A percentile compares a stretch with the other conserved stretches of the same genome.
phyloP scores from a whole-genome alignment of 92 coral and sea anemone genomes.

The Epizoanthus rinbou region DNA sequence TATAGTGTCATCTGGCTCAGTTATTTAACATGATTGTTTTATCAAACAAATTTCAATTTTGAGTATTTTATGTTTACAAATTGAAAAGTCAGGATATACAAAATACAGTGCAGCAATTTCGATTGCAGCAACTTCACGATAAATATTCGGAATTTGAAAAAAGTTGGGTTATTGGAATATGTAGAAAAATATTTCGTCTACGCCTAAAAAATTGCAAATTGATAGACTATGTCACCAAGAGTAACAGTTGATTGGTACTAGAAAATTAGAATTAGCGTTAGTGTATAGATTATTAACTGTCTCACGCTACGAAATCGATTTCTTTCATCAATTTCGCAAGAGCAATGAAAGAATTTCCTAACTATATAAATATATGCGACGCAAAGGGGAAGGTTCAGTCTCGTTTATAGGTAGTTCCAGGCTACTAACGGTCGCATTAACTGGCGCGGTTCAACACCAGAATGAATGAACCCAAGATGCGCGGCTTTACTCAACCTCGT shows the following conservation, averaged over 20 bases:
- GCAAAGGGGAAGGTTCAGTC: too few relatives aligned
- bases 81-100: background rate
- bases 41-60: background rate
- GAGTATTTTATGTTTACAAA: background rate
- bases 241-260: background rate
- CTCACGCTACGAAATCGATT: too few relatives aligned
- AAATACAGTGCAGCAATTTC: background rate
- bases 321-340: background rate
- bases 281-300: background rate
- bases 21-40: background rate
- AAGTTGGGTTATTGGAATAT: background rate
- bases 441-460: too few relatives aligned
- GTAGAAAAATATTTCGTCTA: conserved; percentile 29
- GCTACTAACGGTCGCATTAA: too few relatives aligned
- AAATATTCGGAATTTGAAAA: conserved; percentile 2
- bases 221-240: background rate
- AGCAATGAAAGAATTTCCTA: too few relatives aligned
- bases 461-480: too few relatives aligned
- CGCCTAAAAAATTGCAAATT: conserved; percentile 3
- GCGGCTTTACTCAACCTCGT: too few relatives aligned
- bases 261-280: background rate
- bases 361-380: too few relatives aligned
- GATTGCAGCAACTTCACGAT: background rate
- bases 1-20: background rate
- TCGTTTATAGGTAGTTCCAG: too few relatives aligned